These are phyloP conservation scores for Aspidoscelis tigris DNA, from an alignment of 2,113 vertebrate genomes.

Conservation along the genomic window DNA sequence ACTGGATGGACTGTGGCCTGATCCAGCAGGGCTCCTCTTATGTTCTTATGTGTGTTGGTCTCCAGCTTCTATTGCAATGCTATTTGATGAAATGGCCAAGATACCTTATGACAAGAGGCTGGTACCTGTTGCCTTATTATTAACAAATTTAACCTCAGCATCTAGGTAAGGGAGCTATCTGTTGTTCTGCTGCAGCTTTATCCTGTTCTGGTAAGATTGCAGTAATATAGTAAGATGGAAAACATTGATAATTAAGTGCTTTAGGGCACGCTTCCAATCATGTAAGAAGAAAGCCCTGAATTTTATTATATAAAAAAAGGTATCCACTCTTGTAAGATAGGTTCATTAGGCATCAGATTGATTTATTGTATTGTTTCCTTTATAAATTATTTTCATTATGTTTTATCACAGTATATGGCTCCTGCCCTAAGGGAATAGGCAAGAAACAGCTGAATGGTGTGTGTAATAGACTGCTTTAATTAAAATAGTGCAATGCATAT, in stretches of 20 bases:
- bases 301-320: slow-evolving; percentile 20
- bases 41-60: too few species aligned
- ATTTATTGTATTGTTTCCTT: slow-evolving; percentile 75
- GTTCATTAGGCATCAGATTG: slow-evolving; percentile 73
- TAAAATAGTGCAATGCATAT: slow-evolving; percentile 79
- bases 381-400: slow-evolving; percentile 78
- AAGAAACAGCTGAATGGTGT: slow-evolving; percentile 73
- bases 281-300: slow-evolving; percentile 52
- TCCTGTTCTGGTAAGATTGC: slow-evolving; percentile 38
- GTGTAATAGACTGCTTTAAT: slow-evolving; percentile 77
- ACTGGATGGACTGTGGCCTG: too few species aligned
- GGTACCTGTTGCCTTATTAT: neutral
- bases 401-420: slow-evolving; percentile 75
- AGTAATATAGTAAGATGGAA: slow-evolving; percentile 44
- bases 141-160: neutral
- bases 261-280: slow-evolving; percentile 55
- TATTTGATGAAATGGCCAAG: neutral
- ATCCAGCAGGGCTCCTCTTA: too few species aligned
- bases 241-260: slow-evolving; percentile 44
- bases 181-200: slow-evolving; percentile 39
- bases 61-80: too few species aligned
- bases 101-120: neutral
- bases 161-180: slow-evolving; percentile 41
- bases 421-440: slow-evolving; percentile 70
- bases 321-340: slow-evolving; percentile 64